Percentiles rank a stretch among this genome's conserved stretches.
These are phyloP conservation scores for Scomber japonicus DNA, from an alignment of 2,113 vertebrate species.

Conservation along the genomic window DNA sequence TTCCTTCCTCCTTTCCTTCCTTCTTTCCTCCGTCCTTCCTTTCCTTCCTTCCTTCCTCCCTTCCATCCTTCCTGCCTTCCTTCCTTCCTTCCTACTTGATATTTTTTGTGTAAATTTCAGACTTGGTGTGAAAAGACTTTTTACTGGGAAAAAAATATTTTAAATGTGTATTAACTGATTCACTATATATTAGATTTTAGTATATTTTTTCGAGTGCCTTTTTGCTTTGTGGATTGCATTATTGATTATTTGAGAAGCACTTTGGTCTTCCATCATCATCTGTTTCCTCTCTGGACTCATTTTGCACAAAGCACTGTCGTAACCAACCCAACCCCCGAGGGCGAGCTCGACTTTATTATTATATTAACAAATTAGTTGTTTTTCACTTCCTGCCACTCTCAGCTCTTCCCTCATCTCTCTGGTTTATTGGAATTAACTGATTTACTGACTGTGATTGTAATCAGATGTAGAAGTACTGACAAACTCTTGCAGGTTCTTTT, in stretches of 20 bases:
- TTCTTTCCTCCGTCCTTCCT: too few species aligned
- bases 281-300: neutral
- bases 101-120: neutral
- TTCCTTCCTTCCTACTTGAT: too few species aligned
- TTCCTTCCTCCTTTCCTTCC: too few species aligned
- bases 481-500: neutral
- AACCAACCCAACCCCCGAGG: neutral
- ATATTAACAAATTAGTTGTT: constrained; percentile 13
- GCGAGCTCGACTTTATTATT: neutral
- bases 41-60: too few species aligned
- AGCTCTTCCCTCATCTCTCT: neutral
- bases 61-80: too few species aligned
- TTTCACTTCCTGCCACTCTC: constrained; percentile 7
- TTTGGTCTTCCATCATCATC: constrained; percentile 29
- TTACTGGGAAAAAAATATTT: constrained; percentile 29
- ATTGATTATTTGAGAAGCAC: constrained; percentile 20
- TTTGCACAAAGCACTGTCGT: neutral
- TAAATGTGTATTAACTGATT: constrained; percentile 52
- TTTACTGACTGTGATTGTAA: constrained; percentile 9
- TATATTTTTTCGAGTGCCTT: constrained; percentile 52
- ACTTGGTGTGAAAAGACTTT: constrained; percentile 53
- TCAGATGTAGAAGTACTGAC: neutral
- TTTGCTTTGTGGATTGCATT: constrained; percentile 25
- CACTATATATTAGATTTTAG: constrained; percentile 49
- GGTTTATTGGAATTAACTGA: neutral